Percentiles rank a stretch among this genome's conserved stretches.
These are phyloP conservation scores for Stercorarius parasiticus DNA, from an alignment of 2,113 vertebrate genomes.

Conservation along the genomic window DNA sequence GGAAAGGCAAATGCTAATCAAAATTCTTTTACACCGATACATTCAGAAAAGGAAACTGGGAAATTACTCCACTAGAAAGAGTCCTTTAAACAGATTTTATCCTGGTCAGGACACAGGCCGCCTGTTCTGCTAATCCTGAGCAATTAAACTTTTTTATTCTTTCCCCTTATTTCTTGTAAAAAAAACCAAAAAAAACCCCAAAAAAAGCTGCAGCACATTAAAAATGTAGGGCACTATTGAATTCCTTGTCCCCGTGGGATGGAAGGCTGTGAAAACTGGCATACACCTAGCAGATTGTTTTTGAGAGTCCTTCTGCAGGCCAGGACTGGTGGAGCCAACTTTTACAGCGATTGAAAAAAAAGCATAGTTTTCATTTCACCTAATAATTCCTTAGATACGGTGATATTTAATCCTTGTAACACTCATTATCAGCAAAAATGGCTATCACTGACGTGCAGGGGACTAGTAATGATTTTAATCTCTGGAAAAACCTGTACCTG, in stretches of 20 bases:
- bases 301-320: conserved; percentile 13
- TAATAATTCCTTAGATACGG: conserved; percentile 17
- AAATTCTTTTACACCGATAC: conserved; percentile 26
- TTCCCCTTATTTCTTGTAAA: conserved; percentile 49
- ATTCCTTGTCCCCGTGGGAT: conserved; percentile 15
- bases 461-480: not conserved
- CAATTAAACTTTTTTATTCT: conserved; percentile 54
- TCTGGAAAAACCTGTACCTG: not conserved
- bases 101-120: conserved; percentile 10
- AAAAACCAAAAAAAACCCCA: not conserved
- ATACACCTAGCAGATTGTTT: conserved; percentile 32
- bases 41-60: conserved; percentile 42
- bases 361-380: conserved; percentile 20
- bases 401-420: not conserved
- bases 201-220: conserved; percentile 46
- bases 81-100: conserved; percentile 15
- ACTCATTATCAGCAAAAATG: not conserved
- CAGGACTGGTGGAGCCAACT: conserved; percentile 19
- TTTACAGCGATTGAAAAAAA: not conserved
- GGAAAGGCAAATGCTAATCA: conserved; percentile 33
- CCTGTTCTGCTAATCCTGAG: conserved; percentile 39
- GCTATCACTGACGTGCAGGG: not conserved
- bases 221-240: conserved; percentile 39
- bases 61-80: conserved; percentile 42
- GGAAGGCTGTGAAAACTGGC: conserved; percentile 61